Base-by-base conservation (phyloP, 2,888 invertebrate species). In the Malachius bipustulatus region DNA sequence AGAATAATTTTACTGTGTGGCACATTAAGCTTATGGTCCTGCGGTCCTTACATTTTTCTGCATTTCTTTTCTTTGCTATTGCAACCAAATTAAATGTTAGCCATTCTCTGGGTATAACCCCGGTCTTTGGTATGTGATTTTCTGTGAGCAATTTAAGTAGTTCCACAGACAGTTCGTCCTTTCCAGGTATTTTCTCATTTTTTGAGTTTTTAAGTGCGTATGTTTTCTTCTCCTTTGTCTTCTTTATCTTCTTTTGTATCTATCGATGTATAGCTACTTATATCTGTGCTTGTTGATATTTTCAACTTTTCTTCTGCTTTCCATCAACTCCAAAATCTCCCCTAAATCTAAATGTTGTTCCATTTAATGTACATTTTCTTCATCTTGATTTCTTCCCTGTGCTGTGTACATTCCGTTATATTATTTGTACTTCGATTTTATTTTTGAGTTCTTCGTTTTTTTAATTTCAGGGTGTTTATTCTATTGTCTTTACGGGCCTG, bases 41-140 rank as follows among this genome's bases (percentile, higher is more conserved):
- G 24, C n/a, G 24, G n/a, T 19, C 24, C n/a, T 19, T 19, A 19
- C 24, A 19, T 19, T 19, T 19, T 19, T 19, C n/a, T n/a, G 24
- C 24, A 19, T 19, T 19, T 19, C n/a, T 19, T n/a, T 19, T n/a
- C 24, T 19, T 19, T 19, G 24, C 6, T 19, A 19, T 19, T 19
- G n/a, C 24, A 19, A 19, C 24, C 6, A n/a, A 19, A 8, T 6
- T 19, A n/a, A n/a, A 19, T 19, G n/a, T n/a, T n/a, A n/a, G n/a
- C 24, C 24, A 19, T 19, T 19, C 24, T 8, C 24, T 19, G 24
- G 24, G 24, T 19, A 19, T 19, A 19, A 19, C 24, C n/a, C 24
- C 24, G n/a, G 24, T 19, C n/a, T 19, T 19, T 19, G 24, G n/a
- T n/a, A 19, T 19, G 24, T 19, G 6, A 19, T 19, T 19, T 19